These are phyloP conservation scores for Brachypteracias leptosomus DNA, from an alignment of 2,113 vertebrate species.

Conservation along the genomic window DNA sequence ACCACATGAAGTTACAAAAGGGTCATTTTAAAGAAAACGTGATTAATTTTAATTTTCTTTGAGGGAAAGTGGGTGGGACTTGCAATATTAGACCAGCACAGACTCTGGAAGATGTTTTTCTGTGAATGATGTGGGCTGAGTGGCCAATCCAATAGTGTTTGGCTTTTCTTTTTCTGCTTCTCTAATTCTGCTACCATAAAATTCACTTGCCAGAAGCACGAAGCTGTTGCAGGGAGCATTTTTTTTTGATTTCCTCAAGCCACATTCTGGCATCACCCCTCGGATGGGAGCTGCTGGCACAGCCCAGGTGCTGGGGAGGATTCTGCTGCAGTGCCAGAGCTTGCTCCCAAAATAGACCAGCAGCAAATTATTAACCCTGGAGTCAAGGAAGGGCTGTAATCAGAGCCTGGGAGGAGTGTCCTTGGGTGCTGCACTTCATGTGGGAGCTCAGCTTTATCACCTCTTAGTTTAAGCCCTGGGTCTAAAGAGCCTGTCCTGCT, in stretches of 20 bases:
- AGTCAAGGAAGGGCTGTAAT: background rate
- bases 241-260: accelerated
- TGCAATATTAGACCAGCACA: background rate
- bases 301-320: background rate
- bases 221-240: accelerated
- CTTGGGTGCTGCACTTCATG: background rate
- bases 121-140: accelerated
- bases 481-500: background rate
- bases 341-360: background rate
- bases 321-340: background rate
- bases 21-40: background rate
- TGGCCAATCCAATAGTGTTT: background rate
- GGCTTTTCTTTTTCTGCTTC: background rate
- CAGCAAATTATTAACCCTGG: background rate
- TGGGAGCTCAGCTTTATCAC: background rate
- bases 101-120: background rate
- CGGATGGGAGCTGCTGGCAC: accelerated
- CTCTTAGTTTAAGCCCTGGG: background rate
- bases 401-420: background rate
- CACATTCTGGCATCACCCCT: accelerated
- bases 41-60: background rate
- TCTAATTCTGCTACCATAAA: background rate
- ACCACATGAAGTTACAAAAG: background rate
- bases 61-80: background rate
- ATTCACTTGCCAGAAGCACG: background rate